Percentiles rank a stretch among this genome's conserved stretches.
These are phyloP conservation scores for Chloropsis hardwickii DNA, from an alignment of 2,113 vertebrate species.

Conservation along the genomic window DNA sequence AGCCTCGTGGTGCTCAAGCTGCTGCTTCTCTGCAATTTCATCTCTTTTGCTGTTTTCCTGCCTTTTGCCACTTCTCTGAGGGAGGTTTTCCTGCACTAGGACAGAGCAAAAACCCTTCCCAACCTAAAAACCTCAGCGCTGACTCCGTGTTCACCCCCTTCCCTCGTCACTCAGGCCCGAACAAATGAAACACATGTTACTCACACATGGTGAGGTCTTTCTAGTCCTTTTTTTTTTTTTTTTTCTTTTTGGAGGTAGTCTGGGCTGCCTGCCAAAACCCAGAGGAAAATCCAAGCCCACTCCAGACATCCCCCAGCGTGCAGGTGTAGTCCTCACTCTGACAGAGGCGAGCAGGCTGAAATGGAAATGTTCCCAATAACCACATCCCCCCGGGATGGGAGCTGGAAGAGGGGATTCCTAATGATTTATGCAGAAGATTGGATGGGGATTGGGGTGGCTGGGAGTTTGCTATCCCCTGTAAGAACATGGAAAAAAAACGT, in stretches of 20 bases:
- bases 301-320: constrained; percentile 48
- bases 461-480: constrained; percentile 19
- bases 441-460: not conserved
- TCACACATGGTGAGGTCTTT: not conserved
- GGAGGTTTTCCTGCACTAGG: not conserved
- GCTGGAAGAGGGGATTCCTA: constrained; percentile 50
- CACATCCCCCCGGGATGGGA: constrained; percentile 10
- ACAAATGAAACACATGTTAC: constrained; percentile 40
- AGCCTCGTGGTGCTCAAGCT: not conserved
- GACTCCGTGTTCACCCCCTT: not conserved
- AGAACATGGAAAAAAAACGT: constrained; percentile 43
- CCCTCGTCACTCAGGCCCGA: not conserved
- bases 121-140: not conserved
- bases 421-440: constrained; percentile 43
- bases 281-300: constrained; percentile 54
- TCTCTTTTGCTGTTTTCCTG: not conserved
- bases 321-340: constrained; percentile 16
- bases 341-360: not conserved
- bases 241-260: not conserved
- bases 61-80: not conserved
- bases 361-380: constrained; percentile 5
- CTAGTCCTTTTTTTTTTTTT: not conserved
- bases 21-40: not conserved
- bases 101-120: not conserved
- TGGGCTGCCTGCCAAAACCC: constrained; percentile 58